Percentiles rank a stretch among this genome's conserved stretches.
phyloP scores from a whole-genome alignment of 2,113 vertebrate species.

The Seriola rivoliana region DNA sequence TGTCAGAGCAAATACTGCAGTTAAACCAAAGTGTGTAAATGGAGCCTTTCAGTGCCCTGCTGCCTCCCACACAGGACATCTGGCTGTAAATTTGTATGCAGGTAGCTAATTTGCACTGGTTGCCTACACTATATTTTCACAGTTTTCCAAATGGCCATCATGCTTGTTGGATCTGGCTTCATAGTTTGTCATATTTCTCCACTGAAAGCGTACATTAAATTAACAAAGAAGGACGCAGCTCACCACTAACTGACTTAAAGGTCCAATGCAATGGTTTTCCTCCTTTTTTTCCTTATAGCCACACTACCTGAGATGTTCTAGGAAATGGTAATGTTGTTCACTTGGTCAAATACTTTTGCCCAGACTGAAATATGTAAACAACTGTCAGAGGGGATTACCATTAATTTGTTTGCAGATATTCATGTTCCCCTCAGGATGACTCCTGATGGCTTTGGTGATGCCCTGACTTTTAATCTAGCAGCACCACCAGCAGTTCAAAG shows the following conservation, averaged over 20 bases:
- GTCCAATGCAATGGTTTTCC: not conserved
- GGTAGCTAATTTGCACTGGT: constrained; percentile 67
- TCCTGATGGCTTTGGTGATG: not conserved
- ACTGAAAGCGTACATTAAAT: constrained; percentile 1
- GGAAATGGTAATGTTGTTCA: not conserved
- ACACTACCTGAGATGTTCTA: too few relatives aligned
- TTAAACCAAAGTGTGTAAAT: constrained; percentile 85
- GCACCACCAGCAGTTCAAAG: not conserved
- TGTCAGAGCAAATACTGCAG: constrained; percentile 81
- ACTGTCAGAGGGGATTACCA: not conserved
- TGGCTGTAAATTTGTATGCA: constrained; percentile 67
- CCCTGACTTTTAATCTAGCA: not conserved
- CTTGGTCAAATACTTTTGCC: not conserved
- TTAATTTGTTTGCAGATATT: not conserved
- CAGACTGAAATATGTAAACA: not conserved
- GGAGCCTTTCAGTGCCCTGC: constrained; percentile 78
- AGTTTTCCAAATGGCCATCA: constrained; percentile 35
- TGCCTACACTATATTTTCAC: constrained; percentile 38
- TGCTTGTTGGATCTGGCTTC: constrained; percentile 25
- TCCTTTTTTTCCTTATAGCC: not conserved
- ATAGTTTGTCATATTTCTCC: constrained; percentile 24
- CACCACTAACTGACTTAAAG: not conserved
- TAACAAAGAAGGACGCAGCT: not conserved
- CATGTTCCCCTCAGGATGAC: not conserved
- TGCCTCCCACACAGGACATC: constrained; percentile 79